Evolutionary conservation across 1,140 invertebrate species (phyloP), one percentile per base, ranked within the genome.

Genomic region (Lepidostoma basale): DNA sequence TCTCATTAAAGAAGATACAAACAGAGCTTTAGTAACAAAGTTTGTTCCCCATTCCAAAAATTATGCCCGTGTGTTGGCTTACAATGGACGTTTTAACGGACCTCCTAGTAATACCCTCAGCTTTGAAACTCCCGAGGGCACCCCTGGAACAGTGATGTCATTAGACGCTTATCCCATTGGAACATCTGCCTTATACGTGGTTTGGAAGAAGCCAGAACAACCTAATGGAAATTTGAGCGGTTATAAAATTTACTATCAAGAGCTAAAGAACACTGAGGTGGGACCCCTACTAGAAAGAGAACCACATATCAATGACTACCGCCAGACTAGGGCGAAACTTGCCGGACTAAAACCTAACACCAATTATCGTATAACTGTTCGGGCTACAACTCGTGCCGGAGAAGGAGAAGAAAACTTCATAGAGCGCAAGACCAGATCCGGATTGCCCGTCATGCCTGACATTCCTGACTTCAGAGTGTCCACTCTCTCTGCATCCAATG

Each of bases 171-270:
- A 90, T 74, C 92, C 92, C 0, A 86, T 96, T 76, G 96, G 96
- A 10, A 92, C 94, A 0, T 96, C 92, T 16, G 93, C 94, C 10
- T 89, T 98, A 75, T 87, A 90, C 54, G 81, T 99, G 0, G 88
- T 88, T 54, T 99, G 98, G 98, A 90, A 95, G 76, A 91, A 91
- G 76, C 98, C 98, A 0, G 86, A 93, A 16, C 91, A 96, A 76
- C 90, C 94, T 14, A 99, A 99, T 82, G 98, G 98, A 22, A 86
- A 92, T 66, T 79, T 99, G 0, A 96, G 90, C 1, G 96, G 96
- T 6, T 99, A 98, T 79, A 91, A 91, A 77, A 92, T 99, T 74
- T 94, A 92, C 77, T 97, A 95, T 78, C 88, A 93, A 76, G 86
- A 89, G 74, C 92, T 97, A 0, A 87, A 88, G 45, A 88, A 88